Evolutionary conservation across 2,888 invertebrate genomes (phyloP).

Genomic region (Palloptera scutellata): DNA sequence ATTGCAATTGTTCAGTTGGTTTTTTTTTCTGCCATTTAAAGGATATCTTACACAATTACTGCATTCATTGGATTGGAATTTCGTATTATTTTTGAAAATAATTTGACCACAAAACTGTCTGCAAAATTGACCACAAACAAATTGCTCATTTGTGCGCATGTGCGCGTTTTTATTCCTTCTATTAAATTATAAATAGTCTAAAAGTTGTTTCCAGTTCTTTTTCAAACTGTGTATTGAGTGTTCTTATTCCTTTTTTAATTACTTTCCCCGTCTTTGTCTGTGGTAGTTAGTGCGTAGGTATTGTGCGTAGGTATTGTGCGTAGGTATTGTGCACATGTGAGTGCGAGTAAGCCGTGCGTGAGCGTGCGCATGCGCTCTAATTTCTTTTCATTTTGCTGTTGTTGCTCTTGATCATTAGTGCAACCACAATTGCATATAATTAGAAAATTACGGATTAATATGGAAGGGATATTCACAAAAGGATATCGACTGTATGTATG

Average conservation of each 20-base stretch:
- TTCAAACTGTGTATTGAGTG: background rate
- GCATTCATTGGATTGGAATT: background rate
- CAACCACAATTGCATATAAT: conserved; percentile 37
- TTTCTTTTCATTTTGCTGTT: conserved; percentile 7
- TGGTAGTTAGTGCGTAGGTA: background rate
- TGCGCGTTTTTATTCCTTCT: background rate
- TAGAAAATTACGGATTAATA: conserved; percentile 37
- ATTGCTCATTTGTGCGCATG: conserved; percentile 10
- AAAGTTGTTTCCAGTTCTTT: background rate
- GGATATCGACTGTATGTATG: conserved; percentile 5
- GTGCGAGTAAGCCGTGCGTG: too few relatives aligned
- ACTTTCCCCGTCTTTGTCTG: background rate
- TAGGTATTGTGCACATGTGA: background rate
- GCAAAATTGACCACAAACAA: conserved; percentile 29
- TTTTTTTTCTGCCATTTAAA: background rate
- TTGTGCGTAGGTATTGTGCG: background rate
- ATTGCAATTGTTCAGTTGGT: too few relatives aligned
- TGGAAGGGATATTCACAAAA: conserved; percentile 4
- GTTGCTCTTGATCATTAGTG: conserved; percentile 30
- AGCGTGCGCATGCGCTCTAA: conserved; percentile 3
- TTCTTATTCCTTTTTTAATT: background rate
- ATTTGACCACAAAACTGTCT: conserved; percentile 22
- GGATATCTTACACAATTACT: background rate
- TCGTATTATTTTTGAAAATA: background rate
- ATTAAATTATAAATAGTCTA: background rate